Evolutionary conservation across 2,888 invertebrate species (phyloP), one percentile per base, ranked within the genome.

Genomic region (Andrena dorsata): DNA sequence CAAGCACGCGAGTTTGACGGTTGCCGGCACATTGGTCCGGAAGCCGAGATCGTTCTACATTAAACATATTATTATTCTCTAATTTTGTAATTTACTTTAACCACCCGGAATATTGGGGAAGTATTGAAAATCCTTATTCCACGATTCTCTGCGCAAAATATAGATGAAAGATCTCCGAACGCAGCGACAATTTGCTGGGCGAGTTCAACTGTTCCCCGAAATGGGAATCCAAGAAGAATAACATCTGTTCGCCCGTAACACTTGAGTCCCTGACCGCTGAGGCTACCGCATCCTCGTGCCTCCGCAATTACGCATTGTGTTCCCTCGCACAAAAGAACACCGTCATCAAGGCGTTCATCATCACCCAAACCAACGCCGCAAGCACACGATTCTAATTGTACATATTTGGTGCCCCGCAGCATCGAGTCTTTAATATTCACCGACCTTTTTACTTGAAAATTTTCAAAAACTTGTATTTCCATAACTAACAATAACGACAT

Each of bases 231-330:
- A 69, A 82, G 61, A 80, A 65, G 80, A 66, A 58, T 63, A 71
- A 75, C 82, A 81, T 79, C 78, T 78, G 74, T 58, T 69, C 35
- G 65, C 28, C 69, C 49, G 58, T 16, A 63, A 63, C 41, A 56
- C 58, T 32, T 20, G 64, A 76, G 83, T 65, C 74, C 82, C 76
- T 83, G 74, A 82, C 83, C 77, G 76, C 69, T 61, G 66, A 10
- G 30, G 63, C 73, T 30, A 76, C 81, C 63, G 51, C 81, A 81
- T 81, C 73, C 83, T 80, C 78, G 41, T 61, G 47, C 64, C 66
- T 66, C 53, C n/a, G 74, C 70, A 74, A 77, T 83, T 82, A 74
- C 71, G 73, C 30, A 81, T 58, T 66, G 73, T 73, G 58, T 69
- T n/a, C 41, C 26, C n/a, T 51, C 13, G 8, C 71, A 60, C 70